Evolutionary conservation across 2,113 vertebrate species (phyloP).

Genomic region (Ammodytes marinus): DNA sequence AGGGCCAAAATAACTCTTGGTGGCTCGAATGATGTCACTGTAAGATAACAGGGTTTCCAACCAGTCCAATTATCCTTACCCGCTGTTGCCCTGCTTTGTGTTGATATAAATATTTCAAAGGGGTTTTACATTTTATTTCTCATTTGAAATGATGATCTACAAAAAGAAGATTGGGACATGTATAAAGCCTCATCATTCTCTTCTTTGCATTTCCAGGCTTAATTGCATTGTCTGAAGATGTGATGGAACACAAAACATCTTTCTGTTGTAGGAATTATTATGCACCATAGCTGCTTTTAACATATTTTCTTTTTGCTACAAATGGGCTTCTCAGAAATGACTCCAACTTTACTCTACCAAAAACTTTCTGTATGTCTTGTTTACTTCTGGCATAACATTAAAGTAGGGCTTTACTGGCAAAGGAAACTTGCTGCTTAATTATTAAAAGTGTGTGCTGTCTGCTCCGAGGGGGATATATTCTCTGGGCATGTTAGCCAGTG

Average conservation of each 20-base stretch:
- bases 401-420: not conserved
- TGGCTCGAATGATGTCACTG: not conserved
- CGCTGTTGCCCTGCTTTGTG: too few relatives aligned
- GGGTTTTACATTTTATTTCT: not conserved
- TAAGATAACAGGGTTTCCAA: not conserved
- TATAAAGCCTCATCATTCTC: not conserved
- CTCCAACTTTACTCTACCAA: not conserved
- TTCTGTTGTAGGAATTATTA: not conserved
- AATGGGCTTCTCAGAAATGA: not conserved
- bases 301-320: not conserved
- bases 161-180: not conserved
- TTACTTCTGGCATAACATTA: not conserved
- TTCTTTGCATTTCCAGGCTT: not conserved
- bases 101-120: not conserved
- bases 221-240: not conserved
- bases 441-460: constrained; percentile 55
- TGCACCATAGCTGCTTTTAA: not conserved
- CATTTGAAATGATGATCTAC: not conserved
- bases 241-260: not conserved
- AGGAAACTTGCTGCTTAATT: constrained; percentile 48
- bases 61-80: too few relatives aligned
- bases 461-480: constrained; percentile 68
- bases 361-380: not conserved
- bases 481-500: constrained; percentile 73
- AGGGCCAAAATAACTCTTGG: not conserved